These are phyloP conservation scores for Leptodactylus fallax DNA, from an alignment of 2,797 vertebrate species.

Conservation along the genomic window DNA sequence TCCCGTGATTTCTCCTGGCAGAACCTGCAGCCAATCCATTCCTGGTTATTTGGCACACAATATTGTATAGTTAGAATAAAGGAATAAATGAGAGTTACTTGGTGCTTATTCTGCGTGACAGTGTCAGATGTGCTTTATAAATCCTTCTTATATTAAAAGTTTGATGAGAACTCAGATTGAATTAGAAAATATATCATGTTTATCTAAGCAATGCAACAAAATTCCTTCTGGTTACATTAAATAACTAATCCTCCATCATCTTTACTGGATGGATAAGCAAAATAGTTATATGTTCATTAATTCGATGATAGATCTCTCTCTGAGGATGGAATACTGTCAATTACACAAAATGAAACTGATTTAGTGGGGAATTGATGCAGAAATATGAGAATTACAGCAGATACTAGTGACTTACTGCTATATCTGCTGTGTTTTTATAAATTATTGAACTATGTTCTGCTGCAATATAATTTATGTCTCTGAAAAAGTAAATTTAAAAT, in stretches of 20 bases:
- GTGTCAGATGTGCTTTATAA: background rate
- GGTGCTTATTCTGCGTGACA: background rate
- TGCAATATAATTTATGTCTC: background rate
- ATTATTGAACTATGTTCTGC: background rate
- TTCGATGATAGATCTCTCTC: constrained; percentile 39
- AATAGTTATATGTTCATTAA: constrained; percentile 33
- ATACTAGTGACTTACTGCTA: background rate
- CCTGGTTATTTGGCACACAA: too few species aligned
- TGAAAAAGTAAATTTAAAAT: background rate
- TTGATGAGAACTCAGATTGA: background rate
- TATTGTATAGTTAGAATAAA: background rate
- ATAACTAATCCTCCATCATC: constrained; percentile 22
- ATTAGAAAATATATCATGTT: background rate
- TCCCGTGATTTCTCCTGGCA: too few species aligned
- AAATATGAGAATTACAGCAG: background rate
- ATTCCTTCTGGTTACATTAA: constrained; percentile 1
- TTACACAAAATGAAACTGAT: constrained; percentile 32
- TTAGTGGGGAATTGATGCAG: constrained; percentile 1
- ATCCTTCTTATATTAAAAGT: background rate
- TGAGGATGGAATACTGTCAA: constrained; percentile 26
- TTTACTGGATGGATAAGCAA: constrained; percentile 41
- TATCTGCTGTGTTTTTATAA: background rate
- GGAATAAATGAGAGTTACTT: background rate
- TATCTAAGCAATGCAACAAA: constrained; percentile 9
- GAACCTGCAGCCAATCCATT: too few species aligned